Conservation (phyloP, 1,140 invertebrate species). For the Metopolophium dirhodum region DNA sequence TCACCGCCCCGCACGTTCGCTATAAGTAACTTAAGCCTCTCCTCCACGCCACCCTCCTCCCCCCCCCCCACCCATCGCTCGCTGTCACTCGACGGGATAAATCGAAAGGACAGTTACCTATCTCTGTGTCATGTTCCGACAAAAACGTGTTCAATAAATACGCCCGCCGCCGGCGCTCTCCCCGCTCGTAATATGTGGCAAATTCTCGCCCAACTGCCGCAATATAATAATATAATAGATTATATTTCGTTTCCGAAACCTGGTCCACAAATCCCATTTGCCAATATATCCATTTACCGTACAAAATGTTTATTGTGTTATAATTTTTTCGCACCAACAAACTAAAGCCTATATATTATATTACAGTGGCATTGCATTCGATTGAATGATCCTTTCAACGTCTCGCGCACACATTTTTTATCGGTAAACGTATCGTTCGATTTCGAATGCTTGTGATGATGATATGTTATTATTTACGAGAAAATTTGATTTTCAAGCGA, state of each 20-base stretch:
- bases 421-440: not conserved
- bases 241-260: not conserved
- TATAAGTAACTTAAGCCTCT: not conserved
- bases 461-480: not conserved
- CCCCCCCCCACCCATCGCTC: not conserved
- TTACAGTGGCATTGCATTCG: not conserved
- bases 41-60: not conserved
- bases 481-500: not conserved
- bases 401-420: not conserved
- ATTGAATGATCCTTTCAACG: not conserved
- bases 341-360: not conserved
- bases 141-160: slow-evolving; percentile 13
- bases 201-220: not conserved
- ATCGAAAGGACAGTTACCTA: not conserved
- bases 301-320: not conserved
- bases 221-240: slow-evolving; percentile 9
- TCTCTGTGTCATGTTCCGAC: not conserved
- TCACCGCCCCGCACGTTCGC: not conserved
- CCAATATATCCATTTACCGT: not conserved
- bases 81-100: not conserved
- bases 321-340: not conserved
- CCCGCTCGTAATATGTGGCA: not conserved
- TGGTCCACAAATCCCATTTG: not conserved
- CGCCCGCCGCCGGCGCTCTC: not conserved
- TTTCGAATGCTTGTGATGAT: not conserved